Base-by-base conservation (phyloP, 2,888 invertebrate genomes). In the Eupeodes latifasciatus region DNA sequence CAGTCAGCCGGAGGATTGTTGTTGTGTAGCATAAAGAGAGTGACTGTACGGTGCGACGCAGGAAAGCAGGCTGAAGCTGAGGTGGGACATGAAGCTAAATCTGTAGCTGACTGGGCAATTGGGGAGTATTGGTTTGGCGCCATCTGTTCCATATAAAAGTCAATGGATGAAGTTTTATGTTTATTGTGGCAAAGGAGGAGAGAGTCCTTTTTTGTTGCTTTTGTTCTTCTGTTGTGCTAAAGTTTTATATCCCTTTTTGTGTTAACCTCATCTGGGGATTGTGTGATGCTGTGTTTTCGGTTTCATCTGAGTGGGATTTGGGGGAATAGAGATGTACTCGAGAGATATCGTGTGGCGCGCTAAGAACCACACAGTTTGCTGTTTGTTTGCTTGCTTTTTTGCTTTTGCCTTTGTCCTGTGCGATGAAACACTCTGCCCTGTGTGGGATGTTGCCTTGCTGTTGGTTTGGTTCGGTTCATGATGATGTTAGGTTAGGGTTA, bases 141-240 rank as follows among this genome's bases (percentile, higher is more conserved):
- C 89, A 89, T 89, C 89, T 89, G 89, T 89, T 89, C 89, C 85
- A 89, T 88, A 88, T 89, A 89, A 89, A 89, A 89, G 89, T 89
- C 89, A 89, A 85, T 85, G 89, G 85, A 89, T 85, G 85, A 89
- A 85, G 89, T 89, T 89, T 89, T 89, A 85, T 85, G 89, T 88
- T 88, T 88, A 88, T 88, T 85, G 85, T 84, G 84, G 40, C 59
- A 66, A 36, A 66, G 76, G 27, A 74, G 80, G 27, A 72, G 78
- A 61, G 61, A 76, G 66, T 67, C 72, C 69, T 61, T 77, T 85
- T 77, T 78, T 74, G 78, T 78, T 59, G 36, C 16, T 74, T 51
- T 16, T 61, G 27, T n/a, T 72, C 47, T 10, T 69, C 1, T n/a
- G 34, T 12, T 57, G 6, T 49, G 19, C 27, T 71, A n/a, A 44